Evolutionary conservation across 2,888 invertebrate species (phyloP).

Genomic region (Dryadula phaetusa): DNA sequence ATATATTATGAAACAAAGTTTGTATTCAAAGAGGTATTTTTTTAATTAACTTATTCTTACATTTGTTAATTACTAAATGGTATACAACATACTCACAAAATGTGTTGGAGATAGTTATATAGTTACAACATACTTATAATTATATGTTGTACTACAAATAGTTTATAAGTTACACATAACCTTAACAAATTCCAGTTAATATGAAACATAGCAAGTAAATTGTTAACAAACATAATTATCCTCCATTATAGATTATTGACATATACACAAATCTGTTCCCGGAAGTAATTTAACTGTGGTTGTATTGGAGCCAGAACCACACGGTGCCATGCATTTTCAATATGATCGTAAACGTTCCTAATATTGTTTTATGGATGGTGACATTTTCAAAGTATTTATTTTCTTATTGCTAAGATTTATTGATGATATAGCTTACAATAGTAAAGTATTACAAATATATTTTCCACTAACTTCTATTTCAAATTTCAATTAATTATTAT

Average conservation of each 20-base stretch:
- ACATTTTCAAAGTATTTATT: not conserved
- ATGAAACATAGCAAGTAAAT: not conserved
- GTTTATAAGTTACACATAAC: no score
- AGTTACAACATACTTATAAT: no score
- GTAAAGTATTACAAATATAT: no score
- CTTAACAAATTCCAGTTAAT: not conserved
- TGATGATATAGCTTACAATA: not conserved
- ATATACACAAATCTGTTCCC: slow-evolving; percentile 9
- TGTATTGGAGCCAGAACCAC: slow-evolving; percentile 30
- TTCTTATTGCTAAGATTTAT: not conserved
- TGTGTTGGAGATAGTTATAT: no score
- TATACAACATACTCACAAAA: no score
- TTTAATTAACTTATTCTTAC: no score
- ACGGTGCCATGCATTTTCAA: slow-evolving; percentile 21
- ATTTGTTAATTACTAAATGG: not conserved
- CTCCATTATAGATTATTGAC: slow-evolving; percentile 2
- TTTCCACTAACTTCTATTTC: no score
- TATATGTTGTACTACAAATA: no score
- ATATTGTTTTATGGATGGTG: not conserved
- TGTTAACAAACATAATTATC: not conserved
- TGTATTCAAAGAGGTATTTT: no score
- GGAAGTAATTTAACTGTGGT: slow-evolving; percentile 37
- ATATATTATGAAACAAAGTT: no score
- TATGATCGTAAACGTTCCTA: not conserved
- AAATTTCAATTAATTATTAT: no score